Percentiles rank a stretch among this genome's conserved stretches.
These are phyloP conservation scores for Podarcis lilfordi DNA, from an alignment of 2,797 vertebrate genomes.

Conservation along the genomic window DNA sequence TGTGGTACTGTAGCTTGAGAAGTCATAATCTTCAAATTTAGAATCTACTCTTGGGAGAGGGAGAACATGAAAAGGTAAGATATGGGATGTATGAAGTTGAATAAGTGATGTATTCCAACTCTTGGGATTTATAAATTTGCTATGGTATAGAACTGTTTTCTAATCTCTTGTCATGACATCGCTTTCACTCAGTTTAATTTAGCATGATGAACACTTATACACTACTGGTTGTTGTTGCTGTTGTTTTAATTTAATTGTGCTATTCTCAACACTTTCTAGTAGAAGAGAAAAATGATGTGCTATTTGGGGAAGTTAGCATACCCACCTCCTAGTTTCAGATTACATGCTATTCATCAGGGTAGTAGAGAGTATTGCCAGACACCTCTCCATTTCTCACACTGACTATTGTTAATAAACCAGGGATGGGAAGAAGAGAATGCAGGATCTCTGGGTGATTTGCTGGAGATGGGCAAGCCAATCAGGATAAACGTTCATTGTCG, in stretches of 20 bases:
- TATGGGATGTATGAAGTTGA: background rate
- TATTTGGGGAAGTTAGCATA: no score
- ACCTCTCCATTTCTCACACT: no score
- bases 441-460: no score
- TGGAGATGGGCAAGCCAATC: no score
- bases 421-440: no score
- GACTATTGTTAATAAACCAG: no score
- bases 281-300: background rate
- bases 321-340: no score
- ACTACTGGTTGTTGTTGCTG: background rate
- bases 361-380: no score
- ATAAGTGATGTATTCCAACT: background rate
- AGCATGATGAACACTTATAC: background rate
- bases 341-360: no score
- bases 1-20: background rate
- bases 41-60: background rate
- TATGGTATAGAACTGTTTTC: background rate
- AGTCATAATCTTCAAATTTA: constrained; percentile 18
- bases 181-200: background rate
- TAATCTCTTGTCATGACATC: background rate
- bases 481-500: no score
- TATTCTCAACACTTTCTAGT: background rate
- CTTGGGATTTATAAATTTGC: background rate
- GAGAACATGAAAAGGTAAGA: background rate
- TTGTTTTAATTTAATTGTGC: background rate